Conservation (phyloP, 2,113 vertebrate species). For the Brevimyrus niger region DNA sequence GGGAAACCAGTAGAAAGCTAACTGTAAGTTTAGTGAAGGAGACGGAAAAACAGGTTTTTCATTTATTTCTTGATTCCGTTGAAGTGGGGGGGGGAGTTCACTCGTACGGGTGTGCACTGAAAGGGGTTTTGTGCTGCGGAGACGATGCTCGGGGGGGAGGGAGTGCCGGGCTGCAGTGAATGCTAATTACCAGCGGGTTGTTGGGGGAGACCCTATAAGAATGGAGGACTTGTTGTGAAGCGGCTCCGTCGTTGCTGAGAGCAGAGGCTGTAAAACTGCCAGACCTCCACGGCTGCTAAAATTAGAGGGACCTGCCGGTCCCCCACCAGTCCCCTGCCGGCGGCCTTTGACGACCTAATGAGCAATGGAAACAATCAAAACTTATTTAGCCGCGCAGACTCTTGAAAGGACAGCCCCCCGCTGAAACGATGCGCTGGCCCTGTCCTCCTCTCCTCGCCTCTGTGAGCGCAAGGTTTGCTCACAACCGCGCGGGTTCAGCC, state of each 20-base stretch:
- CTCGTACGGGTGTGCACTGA: slow-evolving; percentile 35
- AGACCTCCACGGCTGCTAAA: slow-evolving; percentile 41
- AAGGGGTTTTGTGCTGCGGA: slow-evolving; percentile 44
- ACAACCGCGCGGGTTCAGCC: slow-evolving; percentile 19
- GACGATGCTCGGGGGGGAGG: slow-evolving; percentile 48
- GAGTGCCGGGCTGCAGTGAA: slow-evolving; percentile 59
- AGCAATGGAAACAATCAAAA: slow-evolving; percentile 30
- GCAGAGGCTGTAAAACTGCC: slow-evolving; percentile 49
- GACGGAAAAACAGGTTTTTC: slow-evolving; percentile 31
- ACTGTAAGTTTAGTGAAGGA: slow-evolving; percentile 30
- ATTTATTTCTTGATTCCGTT: slow-evolving; percentile 6
- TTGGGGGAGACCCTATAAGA: slow-evolving; percentile 59
- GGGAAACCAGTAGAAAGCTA: slow-evolving; percentile 1
- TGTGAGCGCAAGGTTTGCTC: slow-evolving; percentile 4
- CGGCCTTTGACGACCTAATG: slow-evolving; percentile 25
- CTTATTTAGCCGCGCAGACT: slow-evolving; percentile 4
- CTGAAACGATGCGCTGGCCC: slow-evolving; percentile 27
- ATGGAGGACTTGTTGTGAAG: slow-evolving; percentile 59
- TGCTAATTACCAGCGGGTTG: slow-evolving; percentile 63
- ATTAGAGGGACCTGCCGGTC: slow-evolving; percentile 20
- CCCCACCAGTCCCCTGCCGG: not conserved
- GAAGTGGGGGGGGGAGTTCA: slow-evolving; percentile 2
- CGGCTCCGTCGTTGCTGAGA: slow-evolving; percentile 31
- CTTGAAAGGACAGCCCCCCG: not conserved
- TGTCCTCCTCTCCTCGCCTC: slow-evolving; percentile 20